phyloP scores from a whole-genome alignment of 2,113 vertebrate genomes.

The Ictalurus punctatus region DNA sequence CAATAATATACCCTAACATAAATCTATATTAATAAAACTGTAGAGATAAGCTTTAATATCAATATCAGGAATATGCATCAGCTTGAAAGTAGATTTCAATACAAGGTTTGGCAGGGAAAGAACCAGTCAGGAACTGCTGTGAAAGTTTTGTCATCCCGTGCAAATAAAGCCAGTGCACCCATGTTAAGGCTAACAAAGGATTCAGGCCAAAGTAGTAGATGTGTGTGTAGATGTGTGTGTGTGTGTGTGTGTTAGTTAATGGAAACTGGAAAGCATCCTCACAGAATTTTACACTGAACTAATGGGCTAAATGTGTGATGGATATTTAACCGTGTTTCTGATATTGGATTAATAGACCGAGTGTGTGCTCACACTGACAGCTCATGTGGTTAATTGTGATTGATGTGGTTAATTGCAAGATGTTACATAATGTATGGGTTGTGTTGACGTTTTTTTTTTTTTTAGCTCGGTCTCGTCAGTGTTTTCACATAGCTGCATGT shows the following conservation, averaged over 20 bases:
- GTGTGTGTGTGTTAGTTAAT: neutral
- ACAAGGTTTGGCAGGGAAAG: conserved; percentile 32
- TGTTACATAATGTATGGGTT: neutral
- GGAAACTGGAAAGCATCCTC: neutral
- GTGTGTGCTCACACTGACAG: neutral
- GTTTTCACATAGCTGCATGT: neutral
- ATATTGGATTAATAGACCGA: neutral
- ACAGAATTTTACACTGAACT: neutral
- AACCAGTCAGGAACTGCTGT: conserved; percentile 6
- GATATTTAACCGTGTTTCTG: neutral
- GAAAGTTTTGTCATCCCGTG: neutral
- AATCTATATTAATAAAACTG: conserved; percentile 62
- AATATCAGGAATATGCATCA: conserved; percentile 65
- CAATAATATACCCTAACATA: conserved; percentile 58
- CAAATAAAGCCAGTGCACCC: neutral
- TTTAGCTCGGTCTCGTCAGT: neutral
- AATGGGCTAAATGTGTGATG: neutral
- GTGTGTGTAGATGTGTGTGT: neutral
- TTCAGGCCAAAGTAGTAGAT: neutral
- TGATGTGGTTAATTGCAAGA: neutral
- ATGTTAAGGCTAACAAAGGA: neutral
- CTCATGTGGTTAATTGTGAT: neutral
- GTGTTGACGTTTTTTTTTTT: neutral
- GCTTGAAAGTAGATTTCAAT: conserved; percentile 60
- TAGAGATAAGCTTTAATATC: conserved; percentile 67